A percentile compares a stretch with the other conserved stretches of the same genome.
Evolutionary conservation across 2,888 invertebrate genomes (phyloP).

Genomic region (Yponomeuta malinellus): DNA sequence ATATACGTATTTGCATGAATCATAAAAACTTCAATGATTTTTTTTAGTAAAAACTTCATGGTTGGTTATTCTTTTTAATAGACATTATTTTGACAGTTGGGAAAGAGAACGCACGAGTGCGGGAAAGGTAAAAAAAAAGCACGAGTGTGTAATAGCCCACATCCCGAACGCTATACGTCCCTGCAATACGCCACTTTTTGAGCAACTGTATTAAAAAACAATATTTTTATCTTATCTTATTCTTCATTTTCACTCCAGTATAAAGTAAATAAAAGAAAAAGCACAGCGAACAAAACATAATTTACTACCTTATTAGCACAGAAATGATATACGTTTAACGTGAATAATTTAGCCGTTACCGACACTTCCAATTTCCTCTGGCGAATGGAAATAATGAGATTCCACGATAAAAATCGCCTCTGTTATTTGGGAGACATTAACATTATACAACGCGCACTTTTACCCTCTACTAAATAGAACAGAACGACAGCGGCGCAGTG

Average conservation of each 20-base stretch:
- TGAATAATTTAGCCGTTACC: slow-evolving; percentile 48
- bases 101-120: too few relatives aligned
- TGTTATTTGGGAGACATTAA: not conserved
- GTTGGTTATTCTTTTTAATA: too few relatives aligned
- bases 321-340: slow-evolving; percentile 19
- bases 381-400: slow-evolving; percentile 31
- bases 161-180: too few relatives aligned
- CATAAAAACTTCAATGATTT: too few relatives aligned
- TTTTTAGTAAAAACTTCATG: too few relatives aligned
- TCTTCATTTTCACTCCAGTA: not conserved
- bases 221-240: not conserved
- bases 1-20: too few relatives aligned
- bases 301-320: not conserved
- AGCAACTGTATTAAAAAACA: too few relatives aligned
- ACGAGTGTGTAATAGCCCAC: too few relatives aligned
- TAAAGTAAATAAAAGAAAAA: not conserved
- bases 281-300: not conserved
- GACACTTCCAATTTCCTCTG: slow-evolving; percentile 45
- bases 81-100: too few relatives aligned
- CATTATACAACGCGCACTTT: not conserved
- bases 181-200: too few relatives aligned
- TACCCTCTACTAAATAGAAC: not conserved
- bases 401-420: slow-evolving; percentile 23
- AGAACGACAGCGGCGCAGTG: not conserved
- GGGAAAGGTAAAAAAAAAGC: too few relatives aligned